These are phyloP conservation scores for Hemichromis elongatus DNA, from an alignment of 2,113 vertebrate species.

Conservation along the genomic window DNA sequence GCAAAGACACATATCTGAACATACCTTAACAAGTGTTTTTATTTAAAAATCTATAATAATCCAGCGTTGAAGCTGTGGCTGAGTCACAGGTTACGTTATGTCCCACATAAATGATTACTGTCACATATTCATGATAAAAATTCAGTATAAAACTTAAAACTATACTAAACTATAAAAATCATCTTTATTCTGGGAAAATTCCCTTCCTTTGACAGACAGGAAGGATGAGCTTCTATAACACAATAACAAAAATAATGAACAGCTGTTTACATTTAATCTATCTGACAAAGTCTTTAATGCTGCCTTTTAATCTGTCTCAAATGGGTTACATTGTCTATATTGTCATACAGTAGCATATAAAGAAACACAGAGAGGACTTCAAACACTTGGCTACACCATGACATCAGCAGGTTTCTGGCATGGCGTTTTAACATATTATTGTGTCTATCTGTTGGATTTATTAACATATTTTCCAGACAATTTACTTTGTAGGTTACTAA, in stretches of 20 bases:
- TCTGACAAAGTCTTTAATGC: not conserved
- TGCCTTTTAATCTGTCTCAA: not conserved
- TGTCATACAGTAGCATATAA: not conserved
- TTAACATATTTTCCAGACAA: not conserved
- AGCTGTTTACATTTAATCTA: not conserved
- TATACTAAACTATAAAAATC: no score
- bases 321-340: not conserved
- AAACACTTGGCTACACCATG: not conserved
- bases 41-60: not conserved
- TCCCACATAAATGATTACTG: not conserved
- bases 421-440: not conserved
- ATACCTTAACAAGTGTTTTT: not conserved
- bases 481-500: not conserved
- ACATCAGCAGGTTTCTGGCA: not conserved
- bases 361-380: not conserved
- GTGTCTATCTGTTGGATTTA: not conserved
- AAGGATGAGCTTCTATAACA: not conserved
- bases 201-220: not conserved
- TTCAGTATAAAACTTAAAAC: not conserved
- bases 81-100: not conserved
- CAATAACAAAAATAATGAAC: not conserved
- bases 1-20: not conserved
- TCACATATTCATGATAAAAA: slow-evolving; percentile 7
- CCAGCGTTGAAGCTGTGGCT: not conserved
- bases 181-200: not conserved